These are phyloP conservation scores for Vollenhovia emeryi DNA, from an alignment of 1,140 invertebrate genomes.

Conservation along the genomic window DNA sequence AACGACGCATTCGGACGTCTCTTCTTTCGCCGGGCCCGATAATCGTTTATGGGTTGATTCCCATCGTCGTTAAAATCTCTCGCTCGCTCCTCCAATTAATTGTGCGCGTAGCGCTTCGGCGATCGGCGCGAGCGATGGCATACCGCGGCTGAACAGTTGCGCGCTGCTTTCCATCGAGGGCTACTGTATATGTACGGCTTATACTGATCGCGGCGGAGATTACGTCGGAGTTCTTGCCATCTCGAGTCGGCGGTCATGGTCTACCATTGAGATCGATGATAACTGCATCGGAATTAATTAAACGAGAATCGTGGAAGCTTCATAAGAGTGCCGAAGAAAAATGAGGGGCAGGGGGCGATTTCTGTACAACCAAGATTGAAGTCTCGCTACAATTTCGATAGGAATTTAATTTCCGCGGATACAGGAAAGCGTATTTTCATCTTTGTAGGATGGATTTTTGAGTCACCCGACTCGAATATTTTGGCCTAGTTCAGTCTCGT, in stretches of 20 bases:
- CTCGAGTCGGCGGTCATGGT: slow-evolving; percentile 10
- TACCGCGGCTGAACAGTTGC: slow-evolving; percentile 49
- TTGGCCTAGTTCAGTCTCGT: too few species aligned
- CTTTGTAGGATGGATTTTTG: background rate
- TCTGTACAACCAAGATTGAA: background rate
- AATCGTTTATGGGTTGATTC: slow-evolving; percentile 31
- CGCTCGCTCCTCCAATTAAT: slow-evolving; percentile 50
- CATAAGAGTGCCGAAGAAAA: background rate
- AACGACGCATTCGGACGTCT: slow-evolving; percentile 25
- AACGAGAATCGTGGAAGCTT: background rate
- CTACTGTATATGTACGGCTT: slow-evolving; percentile 19
- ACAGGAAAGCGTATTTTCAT: background rate
- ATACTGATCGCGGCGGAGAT: slow-evolving; percentile 44
- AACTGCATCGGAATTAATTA: slow-evolving; percentile 45
- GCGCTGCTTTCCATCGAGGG: slow-evolving; percentile 34
- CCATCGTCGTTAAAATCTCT: slow-evolving; percentile 48
- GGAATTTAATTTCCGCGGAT: background rate
- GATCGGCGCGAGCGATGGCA: slow-evolving; percentile 50
- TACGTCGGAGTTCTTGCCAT: slow-evolving; percentile 37
- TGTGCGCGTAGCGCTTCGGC: slow-evolving; percentile 34
- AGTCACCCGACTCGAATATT: too few species aligned
- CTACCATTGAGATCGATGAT: slow-evolving; percentile 43
- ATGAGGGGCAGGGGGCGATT: too few species aligned
- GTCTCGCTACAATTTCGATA: background rate
- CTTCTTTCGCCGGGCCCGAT: background rate